phyloP scores from a whole-genome alignment of 2,113 vertebrate species.

The Pipa parva region DNA sequence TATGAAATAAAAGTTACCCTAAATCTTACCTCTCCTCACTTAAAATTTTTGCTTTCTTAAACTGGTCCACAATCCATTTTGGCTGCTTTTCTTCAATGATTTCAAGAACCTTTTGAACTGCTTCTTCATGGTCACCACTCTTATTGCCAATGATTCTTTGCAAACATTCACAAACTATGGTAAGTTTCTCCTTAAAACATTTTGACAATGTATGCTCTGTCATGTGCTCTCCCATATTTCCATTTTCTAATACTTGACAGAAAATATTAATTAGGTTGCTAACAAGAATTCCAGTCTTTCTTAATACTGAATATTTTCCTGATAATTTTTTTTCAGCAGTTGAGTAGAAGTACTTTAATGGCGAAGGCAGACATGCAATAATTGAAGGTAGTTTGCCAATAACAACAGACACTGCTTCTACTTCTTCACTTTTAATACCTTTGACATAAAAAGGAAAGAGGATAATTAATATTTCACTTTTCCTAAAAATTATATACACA shows the following conservation, averaged over 20 bases:
- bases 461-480: constrained; percentile 56
- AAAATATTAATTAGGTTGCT: constrained; percentile 82
- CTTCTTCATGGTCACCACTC: constrained; percentile 72
- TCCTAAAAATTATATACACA: not conserved
- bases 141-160: constrained; percentile 73
- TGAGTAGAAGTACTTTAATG: constrained; percentile 88
- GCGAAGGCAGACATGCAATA: constrained; percentile 83
- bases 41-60: constrained; percentile 80
- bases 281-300: constrained; percentile 79
- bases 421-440: constrained; percentile 71
- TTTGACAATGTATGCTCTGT: constrained; percentile 73
- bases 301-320: constrained; percentile 75
- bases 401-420: constrained; percentile 85
- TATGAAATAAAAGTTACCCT: no score
- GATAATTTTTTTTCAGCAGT: constrained; percentile 82
- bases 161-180: constrained; percentile 79
- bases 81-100: constrained; percentile 79
- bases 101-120: constrained; percentile 78
- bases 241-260: constrained; percentile 80
- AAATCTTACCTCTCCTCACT: constrained; percentile 76
- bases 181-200: constrained; percentile 76
- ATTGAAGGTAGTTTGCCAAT: constrained; percentile 85
- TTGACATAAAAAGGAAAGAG: constrained; percentile 61
- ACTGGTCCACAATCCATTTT: constrained; percentile 81
- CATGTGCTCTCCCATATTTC: constrained; percentile 73